These are phyloP conservation scores for Sebastiscus albofasciatus DNA, from an alignment of 2,797 vertebrate species.

Conservation along the genomic window DNA sequence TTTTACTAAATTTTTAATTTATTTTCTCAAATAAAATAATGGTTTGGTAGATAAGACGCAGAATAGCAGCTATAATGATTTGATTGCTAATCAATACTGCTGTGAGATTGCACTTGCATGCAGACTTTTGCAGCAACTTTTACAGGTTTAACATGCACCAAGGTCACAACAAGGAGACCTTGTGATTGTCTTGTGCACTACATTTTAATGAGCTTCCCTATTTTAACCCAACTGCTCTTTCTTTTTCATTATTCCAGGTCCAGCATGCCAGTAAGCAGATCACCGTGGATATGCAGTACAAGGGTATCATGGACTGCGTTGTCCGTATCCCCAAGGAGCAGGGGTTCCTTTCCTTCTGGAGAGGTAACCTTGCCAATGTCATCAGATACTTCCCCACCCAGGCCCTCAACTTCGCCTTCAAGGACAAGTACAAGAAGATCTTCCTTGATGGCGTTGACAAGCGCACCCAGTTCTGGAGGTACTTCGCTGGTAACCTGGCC, in stretches of 20 bases:
- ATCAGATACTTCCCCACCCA: constrained; percentile 92
- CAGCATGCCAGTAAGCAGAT: constrained; percentile 90
- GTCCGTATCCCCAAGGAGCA: constrained; percentile 90
- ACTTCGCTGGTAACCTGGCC: constrained; percentile 89
- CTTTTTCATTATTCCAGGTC: constrained; percentile 58
- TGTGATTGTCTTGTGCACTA: constrained; percentile 6
- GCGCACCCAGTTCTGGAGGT: constrained; percentile 89
- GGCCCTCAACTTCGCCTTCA: constrained; percentile 92
- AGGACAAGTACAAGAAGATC: constrained; percentile 92
- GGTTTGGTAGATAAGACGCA: no score
- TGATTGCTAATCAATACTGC: not conserved
- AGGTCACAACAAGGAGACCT: constrained; percentile 64
- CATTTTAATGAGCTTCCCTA: not conserved
- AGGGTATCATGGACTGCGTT: constrained; percentile 89
- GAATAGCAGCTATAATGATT: not conserved
- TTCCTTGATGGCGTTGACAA: constrained; percentile 90
- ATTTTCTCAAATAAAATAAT: rapidly evolving
- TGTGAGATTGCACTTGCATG: not conserved
- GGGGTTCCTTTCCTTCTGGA: constrained; percentile 89
- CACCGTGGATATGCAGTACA: constrained; percentile 87
- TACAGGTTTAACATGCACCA: constrained; percentile 3
- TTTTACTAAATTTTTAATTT: no score
- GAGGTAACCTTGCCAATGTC: constrained; percentile 91
- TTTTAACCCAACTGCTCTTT: not conserved
- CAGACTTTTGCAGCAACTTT: not conserved